Base-by-base conservation (phyloP, 2,888 invertebrate genomes). In the Empis livida region DNA sequence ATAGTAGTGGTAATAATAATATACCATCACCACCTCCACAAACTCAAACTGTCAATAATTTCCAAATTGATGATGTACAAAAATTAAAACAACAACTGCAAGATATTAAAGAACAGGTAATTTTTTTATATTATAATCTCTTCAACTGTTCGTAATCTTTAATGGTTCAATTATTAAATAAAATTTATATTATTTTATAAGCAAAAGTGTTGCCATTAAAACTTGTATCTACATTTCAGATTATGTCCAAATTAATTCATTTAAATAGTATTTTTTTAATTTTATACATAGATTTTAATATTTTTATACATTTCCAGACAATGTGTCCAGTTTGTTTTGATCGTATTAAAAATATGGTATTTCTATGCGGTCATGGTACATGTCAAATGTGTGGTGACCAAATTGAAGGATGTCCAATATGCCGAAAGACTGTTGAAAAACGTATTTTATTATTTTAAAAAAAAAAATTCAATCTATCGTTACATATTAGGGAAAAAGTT, bases 341-440 rank as follows among this genome's bases (percentile, higher is more conserved):
- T 73, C 84, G 95, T 31, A 75, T 95, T 61, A 96, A 95, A 74
- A 96, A 97, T 72, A 95, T 97, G 94, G 94, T 95, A 59, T 96
- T 95, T 75, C 77, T 95, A 41, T 96, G 96, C 70, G 96, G 96
- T 8, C 96, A 97, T 70, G 96, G 95, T 56, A 88, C 94, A 53
- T 96, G 96, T 67, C 96, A 96, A 73, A 91, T 94, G 87, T 97
- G 96, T 70, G 95, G 96, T 30, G 96, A 97, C 75, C 85, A 93
- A 61, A 94, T 96, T 81, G 82, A 86, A 51, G 95, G 95, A 61
- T 97, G 96, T 65, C 96, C 96, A 31, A 96, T 97, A 66, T 97
- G 96, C 68, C 80, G 96, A 58, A 96, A 96, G 73, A 83, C 88
- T 49, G 94, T 97, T 47, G 94, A 95, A 68, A 95, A 94, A 64